Conservation (phyloP, 1,140 invertebrate species). For the Bombyx mandarina region DNA sequence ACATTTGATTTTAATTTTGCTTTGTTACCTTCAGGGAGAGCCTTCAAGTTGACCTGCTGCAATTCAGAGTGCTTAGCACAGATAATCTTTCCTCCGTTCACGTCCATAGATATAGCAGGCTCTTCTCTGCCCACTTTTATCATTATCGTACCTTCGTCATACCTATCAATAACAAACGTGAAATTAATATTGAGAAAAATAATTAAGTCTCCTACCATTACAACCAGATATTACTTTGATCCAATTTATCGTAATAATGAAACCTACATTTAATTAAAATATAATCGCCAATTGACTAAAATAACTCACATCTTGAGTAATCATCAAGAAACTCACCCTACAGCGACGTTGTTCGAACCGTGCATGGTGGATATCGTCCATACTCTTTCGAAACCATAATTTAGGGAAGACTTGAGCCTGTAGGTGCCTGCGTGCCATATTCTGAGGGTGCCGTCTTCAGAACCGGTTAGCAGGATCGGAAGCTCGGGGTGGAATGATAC, state of each 20-base stretch:
- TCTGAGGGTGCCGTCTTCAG: slow-evolving; percentile 96
- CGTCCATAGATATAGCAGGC: slow-evolving; percentile 99
- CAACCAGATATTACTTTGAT: background rate
- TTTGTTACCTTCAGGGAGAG: slow-evolving; percentile 77
- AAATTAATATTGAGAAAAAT: slow-evolving; percentile 6
- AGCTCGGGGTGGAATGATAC: slow-evolving; percentile 97
- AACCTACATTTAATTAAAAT: background rate
- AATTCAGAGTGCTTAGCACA: slow-evolving; percentile 99
- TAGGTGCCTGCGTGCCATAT: slow-evolving; percentile 99
- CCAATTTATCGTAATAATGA: background rate
- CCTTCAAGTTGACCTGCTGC: slow-evolving; percentile 97
- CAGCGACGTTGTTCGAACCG: slow-evolving; percentile 96
- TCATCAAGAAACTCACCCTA: slow-evolving; percentile 74
- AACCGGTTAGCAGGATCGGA: slow-evolving; percentile 97
- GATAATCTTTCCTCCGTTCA: slow-evolving; percentile 97
- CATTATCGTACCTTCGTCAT: slow-evolving; percentile 98
- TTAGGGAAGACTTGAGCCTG: slow-evolving; percentile 94
- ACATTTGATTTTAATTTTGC: background rate
- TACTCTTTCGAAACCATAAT: slow-evolving; percentile 98
- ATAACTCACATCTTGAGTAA: background rate
- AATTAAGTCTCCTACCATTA: background rate
- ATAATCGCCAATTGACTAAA: background rate
- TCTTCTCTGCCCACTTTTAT: slow-evolving; percentile 98
- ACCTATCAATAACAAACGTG: slow-evolving; percentile 61
- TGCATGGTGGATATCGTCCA: slow-evolving; percentile 97